A percentile compares a stretch with the other conserved stretches of the same genome.
These are phyloP conservation scores for Chloroceryle inda DNA, from an alignment of 2,797 vertebrate species.

Conservation along the genomic window DNA sequence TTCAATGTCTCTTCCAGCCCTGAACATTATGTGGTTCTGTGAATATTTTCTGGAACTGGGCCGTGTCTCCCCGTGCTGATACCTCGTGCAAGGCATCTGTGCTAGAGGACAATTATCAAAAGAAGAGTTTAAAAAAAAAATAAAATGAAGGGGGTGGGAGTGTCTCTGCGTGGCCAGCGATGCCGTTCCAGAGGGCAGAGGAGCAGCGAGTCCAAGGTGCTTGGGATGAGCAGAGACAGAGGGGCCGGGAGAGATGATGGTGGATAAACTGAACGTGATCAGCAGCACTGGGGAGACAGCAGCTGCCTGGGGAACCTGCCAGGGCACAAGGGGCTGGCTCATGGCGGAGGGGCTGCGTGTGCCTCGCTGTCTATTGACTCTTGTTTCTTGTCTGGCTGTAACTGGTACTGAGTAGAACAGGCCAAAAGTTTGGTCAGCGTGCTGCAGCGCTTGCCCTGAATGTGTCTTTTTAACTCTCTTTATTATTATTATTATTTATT, in stretches of 20 bases:
- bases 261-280: not conserved
- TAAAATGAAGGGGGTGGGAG: not conserved
- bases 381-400: not conserved
- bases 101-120: constrained; percentile 37
- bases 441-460: not conserved
- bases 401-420: not conserved
- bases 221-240: not conserved
- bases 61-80: not conserved
- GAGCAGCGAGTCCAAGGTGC: not conserved
- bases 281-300: not conserved
- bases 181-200: not conserved
- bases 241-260: fast-evolving
- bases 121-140: not conserved
- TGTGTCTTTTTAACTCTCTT: not conserved
- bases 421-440: not conserved
- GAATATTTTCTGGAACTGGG: constrained; percentile 43
- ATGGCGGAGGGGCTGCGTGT: not conserved
- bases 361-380: not conserved
- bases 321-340: not conserved
- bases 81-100: not conserved
- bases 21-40: not conserved
- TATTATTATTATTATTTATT: not conserved
- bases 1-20: no score
- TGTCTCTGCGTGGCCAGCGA: not conserved
- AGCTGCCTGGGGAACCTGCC: not conserved